Evolutionary conservation across 2,888 invertebrate species (phyloP).

Genomic region (Drosophila meridionalis): DNA sequence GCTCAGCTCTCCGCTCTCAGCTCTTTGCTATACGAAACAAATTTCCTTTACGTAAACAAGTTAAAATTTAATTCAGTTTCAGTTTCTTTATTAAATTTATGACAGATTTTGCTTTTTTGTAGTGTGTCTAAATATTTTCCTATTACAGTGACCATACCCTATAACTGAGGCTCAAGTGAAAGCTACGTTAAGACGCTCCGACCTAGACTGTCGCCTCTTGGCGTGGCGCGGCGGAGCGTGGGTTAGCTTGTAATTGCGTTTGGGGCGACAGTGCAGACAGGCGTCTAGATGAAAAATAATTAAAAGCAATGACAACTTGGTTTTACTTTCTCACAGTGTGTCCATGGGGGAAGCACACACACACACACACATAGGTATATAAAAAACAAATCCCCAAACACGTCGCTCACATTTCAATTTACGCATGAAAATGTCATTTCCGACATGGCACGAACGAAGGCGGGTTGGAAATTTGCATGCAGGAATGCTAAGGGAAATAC

Average conservation of each 20-base stretch:
- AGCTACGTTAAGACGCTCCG: slow-evolving; percentile 24
- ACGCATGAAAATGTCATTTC: slow-evolving; percentile 83
- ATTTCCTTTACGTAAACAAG: neutral
- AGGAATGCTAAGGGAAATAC: slow-evolving; percentile 57
- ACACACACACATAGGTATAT: slow-evolving; percentile 4
- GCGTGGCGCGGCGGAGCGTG: slow-evolving; percentile 6
- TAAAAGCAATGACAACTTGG: slow-evolving; percentile 75
- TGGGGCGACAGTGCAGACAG: slow-evolving; percentile 19
- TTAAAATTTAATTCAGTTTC: neutral
- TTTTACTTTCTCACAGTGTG: slow-evolving; percentile 51
- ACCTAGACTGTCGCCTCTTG: slow-evolving; percentile 2
- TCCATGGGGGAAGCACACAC: slow-evolving; percentile 12
- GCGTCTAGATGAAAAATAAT: slow-evolving; percentile 67
- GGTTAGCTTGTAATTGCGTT: slow-evolving; percentile 56
- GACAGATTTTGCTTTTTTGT: neutral
- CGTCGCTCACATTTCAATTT: slow-evolving; percentile 84
- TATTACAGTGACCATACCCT: neutral
- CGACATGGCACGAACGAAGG: slow-evolving; percentile 44
- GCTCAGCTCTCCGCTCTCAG: no score
- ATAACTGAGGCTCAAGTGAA: slow-evolving; percentile 25
- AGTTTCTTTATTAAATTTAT: slow-evolving; percentile 18
- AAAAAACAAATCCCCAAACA: slow-evolving; percentile 74
- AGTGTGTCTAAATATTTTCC: slow-evolving; percentile 6
- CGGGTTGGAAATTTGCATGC: slow-evolving; percentile 74
- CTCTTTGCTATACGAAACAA: neutral